Percentiles rank a stretch among this genome's conserved stretches.
These are phyloP conservation scores for Plestiodon gilberti DNA, from an alignment of 2,113 vertebrate genomes.

Conservation along the genomic window DNA sequence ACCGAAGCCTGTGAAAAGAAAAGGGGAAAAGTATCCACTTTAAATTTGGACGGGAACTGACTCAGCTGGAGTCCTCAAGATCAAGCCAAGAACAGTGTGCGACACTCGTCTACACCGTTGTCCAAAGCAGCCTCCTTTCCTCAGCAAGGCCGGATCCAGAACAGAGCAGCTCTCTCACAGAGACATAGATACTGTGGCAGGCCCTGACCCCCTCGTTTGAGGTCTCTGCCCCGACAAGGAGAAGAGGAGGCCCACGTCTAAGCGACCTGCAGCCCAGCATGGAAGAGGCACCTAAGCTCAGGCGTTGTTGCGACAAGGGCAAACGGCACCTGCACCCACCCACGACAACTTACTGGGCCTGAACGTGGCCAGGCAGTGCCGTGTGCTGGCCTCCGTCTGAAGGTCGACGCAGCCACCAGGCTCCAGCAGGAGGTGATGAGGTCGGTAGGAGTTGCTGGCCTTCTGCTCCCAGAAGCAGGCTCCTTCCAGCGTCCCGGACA, in stretches of 20 bases:
- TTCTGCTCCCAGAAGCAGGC: slow-evolving; percentile 93
- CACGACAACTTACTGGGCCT: slow-evolving; percentile 79
- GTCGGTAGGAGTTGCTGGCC: slow-evolving; percentile 77
- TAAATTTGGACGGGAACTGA: too few relatives aligned
- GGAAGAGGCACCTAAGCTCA: too few relatives aligned
- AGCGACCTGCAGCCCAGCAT: background rate
- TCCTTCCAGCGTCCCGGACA: slow-evolving; percentile 91
- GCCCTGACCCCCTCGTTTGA: background rate
- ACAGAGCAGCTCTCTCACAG: too few relatives aligned
- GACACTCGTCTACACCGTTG: background rate
- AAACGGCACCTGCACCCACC: too few relatives aligned
- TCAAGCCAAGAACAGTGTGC: background rate
- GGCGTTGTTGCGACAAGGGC: too few relatives aligned
- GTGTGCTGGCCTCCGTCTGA: slow-evolving; percentile 87
- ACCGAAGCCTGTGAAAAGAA: too few relatives aligned
- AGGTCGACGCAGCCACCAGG: slow-evolving; percentile 87
- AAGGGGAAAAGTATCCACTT: too few relatives aligned
- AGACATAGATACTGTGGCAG: background rate
- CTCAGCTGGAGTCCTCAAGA: background rate
- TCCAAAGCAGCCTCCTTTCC: background rate
- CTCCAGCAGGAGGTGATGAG: slow-evolving; percentile 88
- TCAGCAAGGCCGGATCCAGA: background rate
- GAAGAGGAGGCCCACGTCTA: background rate
- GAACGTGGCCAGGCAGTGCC: slow-evolving; percentile 93
- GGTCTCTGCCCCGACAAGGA: background rate